A percentile compares a stretch with the other conserved stretches of the same genome.
These are phyloP conservation scores for Coreoperca whiteheadi DNA, from an alignment of 2,113 vertebrate species.

Conservation along the genomic window DNA sequence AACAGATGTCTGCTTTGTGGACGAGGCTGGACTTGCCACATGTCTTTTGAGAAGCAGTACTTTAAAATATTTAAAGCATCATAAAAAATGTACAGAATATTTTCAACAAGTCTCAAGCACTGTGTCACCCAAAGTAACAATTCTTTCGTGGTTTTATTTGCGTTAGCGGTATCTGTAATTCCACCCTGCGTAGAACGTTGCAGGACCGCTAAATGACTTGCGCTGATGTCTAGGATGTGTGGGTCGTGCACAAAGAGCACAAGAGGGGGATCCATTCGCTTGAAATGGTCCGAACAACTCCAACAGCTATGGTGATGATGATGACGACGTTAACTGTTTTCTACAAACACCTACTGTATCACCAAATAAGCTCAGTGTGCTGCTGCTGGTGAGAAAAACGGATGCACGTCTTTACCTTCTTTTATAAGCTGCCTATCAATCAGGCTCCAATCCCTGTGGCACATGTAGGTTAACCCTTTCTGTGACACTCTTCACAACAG, in stretches of 20 bases:
- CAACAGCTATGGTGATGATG: neutral
- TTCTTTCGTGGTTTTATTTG: neutral
- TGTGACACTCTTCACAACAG: neutral
- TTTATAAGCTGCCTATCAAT: constrained; percentile 25
- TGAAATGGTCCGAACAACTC: constrained; percentile 8
- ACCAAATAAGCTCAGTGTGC: neutral
- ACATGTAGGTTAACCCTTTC: neutral
- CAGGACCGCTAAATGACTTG: neutral
- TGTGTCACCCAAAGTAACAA: neutral
- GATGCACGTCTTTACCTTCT: neutral
- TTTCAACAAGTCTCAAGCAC: neutral
- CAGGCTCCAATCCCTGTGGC: neutral
- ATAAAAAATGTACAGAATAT: no score
- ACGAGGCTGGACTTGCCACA: constrained; percentile 6
- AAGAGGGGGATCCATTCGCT: neutral
- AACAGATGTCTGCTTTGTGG: constrained; percentile 40
- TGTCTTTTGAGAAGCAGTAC: neutral
- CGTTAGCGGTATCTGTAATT: neutral
- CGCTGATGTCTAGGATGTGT: neutral
- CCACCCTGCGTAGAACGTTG: neutral
- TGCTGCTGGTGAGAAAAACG: constrained; percentile 17
- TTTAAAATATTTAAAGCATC: no score
- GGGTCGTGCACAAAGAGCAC: neutral
- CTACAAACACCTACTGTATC: neutral
- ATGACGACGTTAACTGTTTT: neutral